phyloP scores from a whole-genome alignment of 2,113 vertebrate genomes.

The Cyprinodon brontotheroides region DNA sequence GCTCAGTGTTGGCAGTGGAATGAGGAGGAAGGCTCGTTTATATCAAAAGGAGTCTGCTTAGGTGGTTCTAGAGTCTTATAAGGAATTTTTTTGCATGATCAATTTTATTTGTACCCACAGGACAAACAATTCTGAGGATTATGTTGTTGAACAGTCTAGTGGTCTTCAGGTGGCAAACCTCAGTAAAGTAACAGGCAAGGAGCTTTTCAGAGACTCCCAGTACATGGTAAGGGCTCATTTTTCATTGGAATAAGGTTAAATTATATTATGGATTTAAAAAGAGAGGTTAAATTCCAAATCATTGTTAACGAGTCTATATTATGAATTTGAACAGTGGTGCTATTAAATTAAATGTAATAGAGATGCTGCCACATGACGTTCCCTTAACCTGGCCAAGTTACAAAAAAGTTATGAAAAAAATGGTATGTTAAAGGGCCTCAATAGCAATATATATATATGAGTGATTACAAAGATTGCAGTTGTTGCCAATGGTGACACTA shows the following conservation, averaged over 20 bases:
- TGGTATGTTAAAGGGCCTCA: no score
- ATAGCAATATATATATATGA: no score
- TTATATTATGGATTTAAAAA: not conserved
- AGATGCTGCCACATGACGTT: no score
- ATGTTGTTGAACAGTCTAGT: conserved; percentile 64
- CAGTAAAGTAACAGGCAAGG: conserved; percentile 67
- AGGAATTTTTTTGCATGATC: not conserved
- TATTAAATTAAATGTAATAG: not conserved
- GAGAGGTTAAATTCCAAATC: not conserved
- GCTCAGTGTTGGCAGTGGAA: not conserved
- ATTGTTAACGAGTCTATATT: not conserved
- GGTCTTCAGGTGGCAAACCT: conserved; percentile 67
- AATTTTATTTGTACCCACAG: conserved; percentile 39
- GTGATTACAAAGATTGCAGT: not conserved
- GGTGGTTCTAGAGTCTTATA: not conserved
- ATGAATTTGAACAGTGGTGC: not conserved
- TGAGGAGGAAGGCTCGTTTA: not conserved
- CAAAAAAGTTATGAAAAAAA: no score
- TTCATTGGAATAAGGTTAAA: not conserved
- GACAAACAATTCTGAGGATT: conserved; percentile 65
- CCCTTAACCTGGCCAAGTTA: no score
- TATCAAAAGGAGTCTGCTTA: not conserved
- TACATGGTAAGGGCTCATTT: conserved; percentile 64
- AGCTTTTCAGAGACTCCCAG: conserved; percentile 72
- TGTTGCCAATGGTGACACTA: not conserved